A percentile compares a stretch with the other conserved stretches of the same genome.
These are phyloP conservation scores for Platichthys flesus DNA, from an alignment of 2,113 vertebrate genomes.

Conservation along the genomic window DNA sequence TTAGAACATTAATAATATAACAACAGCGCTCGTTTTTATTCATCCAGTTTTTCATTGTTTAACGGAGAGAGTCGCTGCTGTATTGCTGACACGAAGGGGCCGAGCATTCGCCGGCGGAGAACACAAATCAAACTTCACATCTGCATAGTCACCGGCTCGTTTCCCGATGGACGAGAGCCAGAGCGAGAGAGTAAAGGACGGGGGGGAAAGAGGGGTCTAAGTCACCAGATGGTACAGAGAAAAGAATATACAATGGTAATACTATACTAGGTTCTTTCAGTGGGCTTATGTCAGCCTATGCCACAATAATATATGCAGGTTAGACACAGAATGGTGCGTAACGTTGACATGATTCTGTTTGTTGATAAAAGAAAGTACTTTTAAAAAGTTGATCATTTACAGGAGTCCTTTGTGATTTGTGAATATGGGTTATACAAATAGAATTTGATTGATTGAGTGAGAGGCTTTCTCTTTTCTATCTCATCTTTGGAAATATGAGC, in stretches of 20 bases:
- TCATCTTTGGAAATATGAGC: not conserved
- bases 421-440: too few relatives aligned
- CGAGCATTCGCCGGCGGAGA: slow-evolving; percentile 16
- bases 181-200: slow-evolving; percentile 23
- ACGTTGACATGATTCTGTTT: not conserved
- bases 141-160: slow-evolving; percentile 44
- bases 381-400: too few relatives aligned
- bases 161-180: slow-evolving; percentile 6
- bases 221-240: slow-evolving; percentile 78
- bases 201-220: slow-evolving; percentile 31
- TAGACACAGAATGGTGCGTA: slow-evolving; percentile 11
- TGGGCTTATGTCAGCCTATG: slow-evolving; percentile 49
- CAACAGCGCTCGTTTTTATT: not conserved
- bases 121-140: slow-evolving; percentile 29
- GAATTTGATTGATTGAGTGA: too few relatives aligned
- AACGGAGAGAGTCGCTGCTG: slow-evolving; percentile 6
- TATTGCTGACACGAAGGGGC: slow-evolving; percentile 28
- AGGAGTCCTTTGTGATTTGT: too few relatives aligned
- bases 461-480: too few relatives aligned
- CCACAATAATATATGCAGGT: not conserved
- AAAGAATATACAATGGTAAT: slow-evolving; percentile 75
- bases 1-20: slow-evolving; percentile 24
- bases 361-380: not conserved
- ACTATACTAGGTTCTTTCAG: slow-evolving; percentile 60
- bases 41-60: slow-evolving; percentile 18